Base-by-base conservation (phyloP, 2,888 invertebrate species). In the Hedychridium roseum region DNA sequence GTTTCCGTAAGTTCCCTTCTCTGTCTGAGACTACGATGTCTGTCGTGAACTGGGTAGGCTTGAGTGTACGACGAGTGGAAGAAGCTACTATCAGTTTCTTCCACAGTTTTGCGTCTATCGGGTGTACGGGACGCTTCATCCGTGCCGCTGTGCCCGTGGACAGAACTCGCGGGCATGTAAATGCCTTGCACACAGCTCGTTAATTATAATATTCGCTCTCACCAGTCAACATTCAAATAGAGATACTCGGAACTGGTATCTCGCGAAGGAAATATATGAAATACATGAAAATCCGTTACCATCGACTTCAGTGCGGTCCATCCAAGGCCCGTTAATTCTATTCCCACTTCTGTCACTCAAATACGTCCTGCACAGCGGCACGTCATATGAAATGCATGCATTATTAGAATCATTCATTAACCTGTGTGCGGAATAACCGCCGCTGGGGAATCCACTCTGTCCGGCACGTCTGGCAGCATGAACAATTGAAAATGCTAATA, bases 401-500 rank as follows among this genome's bases (percentile, higher is more conserved):
- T 59, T 66, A 71, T 66, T 68, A 70, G 68, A 72, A 73, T 70
- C 65, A 58, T 74, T 71, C 68, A 71, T 73, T 82, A 82, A 83
- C 83, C 83, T 83, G 82, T 82, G 82, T 66, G 80, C 75, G 56
- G 80, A 73, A 64, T 72, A 77, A 63, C 71, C 73, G 51, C 74
- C 66, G 60, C 73, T 72, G 40, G 81, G 80, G 62, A 82, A 78
- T 68, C 82, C 81, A 57, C 79, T 76, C 52, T 81, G 82, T 69
- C 81, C 82, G 43, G 82, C 82, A 66, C 82, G 80, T 80, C 83
- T 83, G 72, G 69, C 60, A 66, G 63, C 62, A 64, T 63, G 50
- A 59, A 68, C 50, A 64, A 61, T 37, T 45, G 14, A 56, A 28
- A 50, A 46, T 44, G 30, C 54, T 40, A 37, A 57, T 38, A 52